These are phyloP conservation scores for Amazona guildingii DNA, from an alignment of 2,113 vertebrate genomes.

Conservation along the genomic window DNA sequence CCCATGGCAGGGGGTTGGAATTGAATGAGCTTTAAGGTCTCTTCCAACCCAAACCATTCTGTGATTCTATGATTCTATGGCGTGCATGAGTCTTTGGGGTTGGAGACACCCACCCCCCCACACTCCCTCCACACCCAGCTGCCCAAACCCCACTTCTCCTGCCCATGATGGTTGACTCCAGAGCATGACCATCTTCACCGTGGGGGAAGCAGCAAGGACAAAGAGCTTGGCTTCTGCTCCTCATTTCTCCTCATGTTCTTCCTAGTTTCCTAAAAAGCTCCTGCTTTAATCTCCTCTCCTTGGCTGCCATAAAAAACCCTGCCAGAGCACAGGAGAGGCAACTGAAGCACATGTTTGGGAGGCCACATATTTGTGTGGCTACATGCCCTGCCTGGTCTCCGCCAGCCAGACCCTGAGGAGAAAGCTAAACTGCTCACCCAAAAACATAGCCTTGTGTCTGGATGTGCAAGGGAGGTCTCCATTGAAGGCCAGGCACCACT, in stretches of 20 bases:
- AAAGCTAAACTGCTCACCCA: not conserved
- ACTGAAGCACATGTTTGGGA: not conserved
- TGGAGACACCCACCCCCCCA: not conserved
- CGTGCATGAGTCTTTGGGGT: accelerated
- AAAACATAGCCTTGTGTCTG: not conserved
- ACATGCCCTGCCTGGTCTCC: not conserved
- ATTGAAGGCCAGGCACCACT: not conserved
- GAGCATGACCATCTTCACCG: not conserved
- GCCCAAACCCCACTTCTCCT: not conserved
- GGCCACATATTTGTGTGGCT: not conserved
- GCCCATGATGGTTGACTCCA: accelerated
- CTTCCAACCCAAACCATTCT: too few species aligned
- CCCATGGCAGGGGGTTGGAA: too few species aligned
- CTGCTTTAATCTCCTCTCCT: not conserved
- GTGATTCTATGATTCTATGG: too few species aligned
- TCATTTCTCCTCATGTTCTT: not conserved
- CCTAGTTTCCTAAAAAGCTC: not conserved
- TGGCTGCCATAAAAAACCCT: not conserved
- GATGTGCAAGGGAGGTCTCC: not conserved
- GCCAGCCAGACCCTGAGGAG: not conserved
- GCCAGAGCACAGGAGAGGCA: not conserved
- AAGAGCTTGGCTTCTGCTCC: not conserved
- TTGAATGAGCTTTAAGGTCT: too few species aligned
- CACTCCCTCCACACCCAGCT: not conserved
- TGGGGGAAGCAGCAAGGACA: not conserved